phyloP scores from a whole-genome alignment of 2,113 vertebrate genomes.

The Gulo gulo region DNA sequence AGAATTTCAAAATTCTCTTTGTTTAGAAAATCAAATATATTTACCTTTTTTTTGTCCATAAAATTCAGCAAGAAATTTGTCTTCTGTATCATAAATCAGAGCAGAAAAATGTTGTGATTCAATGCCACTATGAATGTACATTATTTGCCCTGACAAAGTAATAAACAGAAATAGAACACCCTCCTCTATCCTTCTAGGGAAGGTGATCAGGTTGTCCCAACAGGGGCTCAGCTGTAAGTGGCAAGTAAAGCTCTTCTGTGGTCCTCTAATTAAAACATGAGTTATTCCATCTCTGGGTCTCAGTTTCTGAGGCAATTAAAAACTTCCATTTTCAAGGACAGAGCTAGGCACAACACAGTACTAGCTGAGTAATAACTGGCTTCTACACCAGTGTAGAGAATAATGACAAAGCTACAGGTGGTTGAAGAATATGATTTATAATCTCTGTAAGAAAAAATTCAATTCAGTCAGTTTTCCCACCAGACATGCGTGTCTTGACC shows the following conservation, averaged over 20 bases:
- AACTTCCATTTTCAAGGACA: not conserved
- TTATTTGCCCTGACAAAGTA: not conserved
- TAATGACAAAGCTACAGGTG: not conserved
- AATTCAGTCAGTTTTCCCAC: not conserved
- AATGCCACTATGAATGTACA: not conserved
- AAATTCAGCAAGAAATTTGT: not conserved
- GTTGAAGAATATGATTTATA: not conserved
- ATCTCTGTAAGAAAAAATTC: not conserved
- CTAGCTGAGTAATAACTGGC: not conserved
- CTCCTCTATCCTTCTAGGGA: not conserved
- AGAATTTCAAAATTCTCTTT: not conserved
- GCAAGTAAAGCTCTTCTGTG: not conserved
- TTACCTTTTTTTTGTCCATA: not conserved
- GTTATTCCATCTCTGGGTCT: not conserved
- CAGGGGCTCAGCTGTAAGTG: not conserved
- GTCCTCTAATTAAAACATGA: too few species aligned
- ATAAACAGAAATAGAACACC: not conserved
- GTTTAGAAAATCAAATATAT: not conserved
- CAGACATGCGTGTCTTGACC: not conserved
- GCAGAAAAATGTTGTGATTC: not conserved
- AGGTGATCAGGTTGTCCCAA: not conserved
- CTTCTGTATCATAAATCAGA: not conserved
- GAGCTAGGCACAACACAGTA: rapidly evolving
- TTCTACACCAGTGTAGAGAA: not conserved
- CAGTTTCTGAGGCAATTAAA: not conserved